Evolutionary conservation across 2,113 vertebrate genomes (phyloP).

Genomic region (Elanus axillaris): DNA sequence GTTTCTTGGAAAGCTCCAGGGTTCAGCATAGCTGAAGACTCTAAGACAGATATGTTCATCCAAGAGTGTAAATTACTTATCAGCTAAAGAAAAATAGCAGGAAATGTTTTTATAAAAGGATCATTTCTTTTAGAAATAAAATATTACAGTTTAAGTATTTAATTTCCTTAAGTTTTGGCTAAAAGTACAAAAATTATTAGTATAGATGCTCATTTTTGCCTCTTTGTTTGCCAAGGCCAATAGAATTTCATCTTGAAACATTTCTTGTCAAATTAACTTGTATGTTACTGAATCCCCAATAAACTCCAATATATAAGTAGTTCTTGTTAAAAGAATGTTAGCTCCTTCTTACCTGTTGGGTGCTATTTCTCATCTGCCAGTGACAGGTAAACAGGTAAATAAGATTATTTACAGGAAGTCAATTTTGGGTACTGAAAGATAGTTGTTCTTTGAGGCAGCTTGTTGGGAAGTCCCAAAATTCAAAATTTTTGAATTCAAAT

Average conservation of each 20-base stretch:
- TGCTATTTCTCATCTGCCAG: not conserved
- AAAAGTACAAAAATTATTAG: not conserved
- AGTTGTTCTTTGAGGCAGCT: not conserved
- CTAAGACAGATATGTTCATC: slow-evolving; percentile 27
- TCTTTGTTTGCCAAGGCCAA: not conserved
- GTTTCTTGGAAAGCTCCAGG: slow-evolving; percentile 41
- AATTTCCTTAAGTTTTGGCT: not conserved
- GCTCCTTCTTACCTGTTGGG: not conserved
- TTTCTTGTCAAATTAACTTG: not conserved
- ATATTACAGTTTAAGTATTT: not conserved
- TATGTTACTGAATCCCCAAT: not conserved
- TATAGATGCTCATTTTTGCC: not conserved
- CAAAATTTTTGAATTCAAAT: not conserved
- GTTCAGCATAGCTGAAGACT: slow-evolving; percentile 42
- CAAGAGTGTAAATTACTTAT: slow-evolving; percentile 46
- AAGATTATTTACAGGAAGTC: not conserved
- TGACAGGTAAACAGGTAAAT: not conserved
- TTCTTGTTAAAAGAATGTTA: not conserved
- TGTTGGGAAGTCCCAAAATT: not conserved
- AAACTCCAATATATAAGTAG: not conserved
- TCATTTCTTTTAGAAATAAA: not conserved
- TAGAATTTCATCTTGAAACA: not conserved
- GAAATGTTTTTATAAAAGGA: slow-evolving; percentile 23
- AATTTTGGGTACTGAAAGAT: not conserved
- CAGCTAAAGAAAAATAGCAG: slow-evolving; percentile 32